phyloP scores from a whole-genome alignment of 2,113 vertebrate genomes.

The human (Homo sapiens) region DNA sequence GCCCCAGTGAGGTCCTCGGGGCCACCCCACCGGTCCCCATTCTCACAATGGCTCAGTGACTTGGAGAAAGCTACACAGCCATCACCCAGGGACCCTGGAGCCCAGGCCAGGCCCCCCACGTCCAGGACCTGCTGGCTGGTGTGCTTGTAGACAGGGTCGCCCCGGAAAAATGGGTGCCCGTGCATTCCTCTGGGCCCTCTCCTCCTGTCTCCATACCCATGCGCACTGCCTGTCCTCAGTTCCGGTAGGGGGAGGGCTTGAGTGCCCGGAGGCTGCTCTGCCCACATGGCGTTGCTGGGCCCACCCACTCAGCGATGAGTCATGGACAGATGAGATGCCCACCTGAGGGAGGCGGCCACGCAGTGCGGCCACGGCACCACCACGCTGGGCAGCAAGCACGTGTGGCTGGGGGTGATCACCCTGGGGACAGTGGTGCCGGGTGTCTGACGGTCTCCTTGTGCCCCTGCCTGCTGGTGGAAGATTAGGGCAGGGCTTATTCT shows the following conservation, averaged over 20 bases:
- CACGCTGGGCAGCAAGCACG: background rate
- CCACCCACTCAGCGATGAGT: background rate
- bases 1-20: background rate
- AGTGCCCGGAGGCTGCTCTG: too few relatives aligned
- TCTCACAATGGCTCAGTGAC: background rate
- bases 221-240: background rate
- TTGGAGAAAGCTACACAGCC: background rate
- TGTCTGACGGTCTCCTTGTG: too few relatives aligned
- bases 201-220: too few relatives aligned
- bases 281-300: fast-evolving
- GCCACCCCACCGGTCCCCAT: fast-evolving
- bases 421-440: fast-evolving
- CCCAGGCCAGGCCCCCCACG: background rate
- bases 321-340: background rate
- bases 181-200: background rate
- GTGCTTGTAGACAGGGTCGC: background rate
- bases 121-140: background rate
- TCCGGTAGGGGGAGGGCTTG: background rate
- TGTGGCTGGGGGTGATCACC: fast-evolving
- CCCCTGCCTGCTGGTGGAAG: background rate
- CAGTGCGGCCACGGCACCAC: fast-evolving
- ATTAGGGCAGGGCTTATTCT: fast-evolving
- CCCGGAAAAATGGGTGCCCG: too few relatives aligned
- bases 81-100: background rate
- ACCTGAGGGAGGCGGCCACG: too few relatives aligned